A percentile compares a stretch with the other conserved stretches of the same genome.
Evolutionary conservation across 2,797 vertebrate species (phyloP).

Genomic region (Neoniphon sammara): DNA sequence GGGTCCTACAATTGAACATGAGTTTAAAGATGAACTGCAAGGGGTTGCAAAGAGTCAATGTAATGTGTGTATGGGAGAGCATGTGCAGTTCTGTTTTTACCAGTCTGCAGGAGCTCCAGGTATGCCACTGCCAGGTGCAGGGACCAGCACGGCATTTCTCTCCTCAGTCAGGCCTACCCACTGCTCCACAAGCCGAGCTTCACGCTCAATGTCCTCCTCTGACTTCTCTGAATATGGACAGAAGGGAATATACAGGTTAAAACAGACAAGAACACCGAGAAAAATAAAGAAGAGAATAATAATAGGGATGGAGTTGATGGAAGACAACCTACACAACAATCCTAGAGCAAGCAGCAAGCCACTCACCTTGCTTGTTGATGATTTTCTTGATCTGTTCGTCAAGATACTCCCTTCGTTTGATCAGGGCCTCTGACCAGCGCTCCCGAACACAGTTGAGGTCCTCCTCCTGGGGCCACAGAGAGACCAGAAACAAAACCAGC

Average conservation of each 20-base stretch:
- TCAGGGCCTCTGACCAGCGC: conserved; percentile 96
- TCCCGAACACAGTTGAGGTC: conserved; percentile 95
- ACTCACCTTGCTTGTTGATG: conserved; percentile 93
- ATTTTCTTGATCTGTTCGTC: conserved; percentile 98
- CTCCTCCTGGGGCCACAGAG: conserved; percentile 88
- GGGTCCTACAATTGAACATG: conserved; percentile 82
- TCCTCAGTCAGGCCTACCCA: conserved; percentile 98
- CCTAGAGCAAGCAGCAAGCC: background rate
- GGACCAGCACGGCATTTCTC: conserved; percentile 95
- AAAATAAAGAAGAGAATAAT: no score
- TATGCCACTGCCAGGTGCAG: conserved; percentile 92
- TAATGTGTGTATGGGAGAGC: background rate
- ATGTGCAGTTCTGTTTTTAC: conserved; percentile 70
- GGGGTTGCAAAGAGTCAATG: background rate
- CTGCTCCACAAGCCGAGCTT: conserved; percentile 95
- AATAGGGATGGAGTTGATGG: no score
- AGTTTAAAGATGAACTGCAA: conserved; percentile 5
- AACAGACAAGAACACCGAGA: background rate
- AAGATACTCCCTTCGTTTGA: conserved; percentile 95
- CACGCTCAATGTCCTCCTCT: conserved; percentile 93
- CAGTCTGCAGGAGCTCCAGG: conserved; percentile 95
- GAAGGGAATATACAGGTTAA: background rate
- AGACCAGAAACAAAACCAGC: conserved; percentile 42
- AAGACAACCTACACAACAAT: background rate
- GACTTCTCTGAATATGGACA: conserved; percentile 86